Percentiles rank a stretch among this genome's conserved stretches.
phyloP scores from a whole-genome alignment of 1,140 invertebrate species.

The Mycetomoellerius zeteki region DNA sequence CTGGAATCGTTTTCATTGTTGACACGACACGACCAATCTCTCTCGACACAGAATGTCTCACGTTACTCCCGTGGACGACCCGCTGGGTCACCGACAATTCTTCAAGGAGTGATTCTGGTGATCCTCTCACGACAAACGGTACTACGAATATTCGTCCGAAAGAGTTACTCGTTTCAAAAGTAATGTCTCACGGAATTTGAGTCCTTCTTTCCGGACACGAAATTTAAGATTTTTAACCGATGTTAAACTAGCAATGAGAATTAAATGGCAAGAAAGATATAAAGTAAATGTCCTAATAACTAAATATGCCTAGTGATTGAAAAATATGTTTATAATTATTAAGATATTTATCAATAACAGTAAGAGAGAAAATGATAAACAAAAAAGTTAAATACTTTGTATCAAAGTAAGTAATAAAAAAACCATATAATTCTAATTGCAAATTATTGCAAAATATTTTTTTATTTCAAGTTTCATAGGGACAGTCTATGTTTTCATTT shows the following conservation, averaged over 20 bases:
- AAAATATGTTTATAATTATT: no score
- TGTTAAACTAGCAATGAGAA: neutral
- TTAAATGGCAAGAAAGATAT: neutral
- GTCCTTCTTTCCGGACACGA: no score
- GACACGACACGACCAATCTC: constrained; percentile 59
- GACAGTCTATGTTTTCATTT: no score
- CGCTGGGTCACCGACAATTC: constrained; percentile 73
- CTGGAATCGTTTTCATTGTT: constrained; percentile 79
- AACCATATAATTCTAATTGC: no score
- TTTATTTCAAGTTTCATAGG: no score
- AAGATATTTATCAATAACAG: no score
- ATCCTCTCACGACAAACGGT: constrained; percentile 59
- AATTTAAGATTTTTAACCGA: neutral
- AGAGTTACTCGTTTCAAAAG: neutral
- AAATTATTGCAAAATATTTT: no score
- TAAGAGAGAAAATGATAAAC: no score
- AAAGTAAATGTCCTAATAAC: no score
- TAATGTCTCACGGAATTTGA: neutral
- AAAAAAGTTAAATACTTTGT: no score
- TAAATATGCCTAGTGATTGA: no score
- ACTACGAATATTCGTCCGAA: neutral
- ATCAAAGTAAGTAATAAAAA: no score
- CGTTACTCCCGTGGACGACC: constrained; percentile 65
- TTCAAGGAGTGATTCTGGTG: constrained; percentile 65
- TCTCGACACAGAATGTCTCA: constrained; percentile 65